phyloP scores from a whole-genome alignment of 2,113 vertebrate species.

The Junco hyemalis region DNA sequence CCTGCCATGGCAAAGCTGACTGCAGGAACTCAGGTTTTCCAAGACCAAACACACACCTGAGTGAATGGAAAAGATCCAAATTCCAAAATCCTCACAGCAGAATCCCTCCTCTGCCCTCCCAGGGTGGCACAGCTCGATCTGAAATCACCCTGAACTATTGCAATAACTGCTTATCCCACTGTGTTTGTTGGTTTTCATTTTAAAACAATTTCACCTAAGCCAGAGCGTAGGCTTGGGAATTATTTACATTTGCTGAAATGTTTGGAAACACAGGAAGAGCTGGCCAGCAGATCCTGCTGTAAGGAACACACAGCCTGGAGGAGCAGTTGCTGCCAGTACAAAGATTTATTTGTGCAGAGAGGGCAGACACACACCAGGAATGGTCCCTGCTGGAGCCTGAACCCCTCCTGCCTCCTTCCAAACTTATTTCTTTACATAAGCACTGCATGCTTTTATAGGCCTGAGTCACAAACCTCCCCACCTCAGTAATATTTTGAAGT shows the following conservation, averaged over 20 bases:
- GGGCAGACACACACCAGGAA: not conserved
- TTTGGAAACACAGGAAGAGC: not conserved
- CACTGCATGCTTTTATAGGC: conserved; percentile 10
- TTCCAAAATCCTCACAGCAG: rapidly evolving
- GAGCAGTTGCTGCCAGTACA: rapidly evolving
- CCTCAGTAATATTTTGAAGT: conserved; percentile 37
- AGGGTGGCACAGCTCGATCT: rapidly evolving
- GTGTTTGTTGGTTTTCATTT: not conserved
- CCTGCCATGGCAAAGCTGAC: not conserved
- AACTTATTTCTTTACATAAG: conserved; percentile 28
- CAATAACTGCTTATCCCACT: not conserved
- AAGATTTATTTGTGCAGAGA: not conserved
- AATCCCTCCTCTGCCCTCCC: not conserved
- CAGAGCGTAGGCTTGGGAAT: not conserved
- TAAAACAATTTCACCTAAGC: not conserved
- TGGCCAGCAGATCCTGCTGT: not conserved
- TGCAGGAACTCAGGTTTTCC: not conserved
- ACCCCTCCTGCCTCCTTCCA: not conserved
- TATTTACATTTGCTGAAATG: not conserved
- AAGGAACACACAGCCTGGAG: not conserved
- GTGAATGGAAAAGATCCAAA: rapidly evolving
- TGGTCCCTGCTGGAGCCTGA: not conserved
- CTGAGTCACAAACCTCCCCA: conserved; percentile 51
- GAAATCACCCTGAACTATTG: not conserved
- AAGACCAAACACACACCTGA: not conserved